phyloP scores from a whole-genome alignment of 2,797 vertebrate genomes.

The Macroramphosus scolopax region DNA sequence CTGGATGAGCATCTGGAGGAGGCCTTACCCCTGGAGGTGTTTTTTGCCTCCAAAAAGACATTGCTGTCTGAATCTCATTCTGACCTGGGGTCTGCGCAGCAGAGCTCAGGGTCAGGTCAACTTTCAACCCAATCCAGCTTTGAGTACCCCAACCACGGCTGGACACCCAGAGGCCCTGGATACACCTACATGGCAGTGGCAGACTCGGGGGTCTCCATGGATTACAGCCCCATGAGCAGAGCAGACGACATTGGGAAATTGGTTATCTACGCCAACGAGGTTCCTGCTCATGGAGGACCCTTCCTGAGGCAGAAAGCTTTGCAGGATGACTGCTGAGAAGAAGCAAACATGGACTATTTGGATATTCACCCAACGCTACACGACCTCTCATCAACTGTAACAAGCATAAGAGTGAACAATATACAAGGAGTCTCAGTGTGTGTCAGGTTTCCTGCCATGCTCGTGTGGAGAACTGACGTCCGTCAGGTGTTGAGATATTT shows the following conservation, averaged over 20 bases:
- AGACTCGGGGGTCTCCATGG: slow-evolving; percentile 85
- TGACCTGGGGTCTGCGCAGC: slow-evolving; percentile 66
- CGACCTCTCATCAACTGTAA: slow-evolving; percentile 23
- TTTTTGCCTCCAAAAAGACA: slow-evolving; percentile 63
- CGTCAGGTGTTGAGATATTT: too few species aligned
- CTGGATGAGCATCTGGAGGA: slow-evolving; percentile 64
- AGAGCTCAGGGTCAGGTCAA: slow-evolving; percentile 63
- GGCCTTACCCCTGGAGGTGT: slow-evolving; percentile 62
- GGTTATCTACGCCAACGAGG: slow-evolving; percentile 73
- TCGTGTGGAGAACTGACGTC: too few species aligned
- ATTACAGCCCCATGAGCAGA: slow-evolving; percentile 81
- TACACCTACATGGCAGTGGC: slow-evolving; percentile 85
- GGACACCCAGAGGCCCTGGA: slow-evolving; percentile 68
- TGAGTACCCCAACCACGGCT: slow-evolving; percentile 72
- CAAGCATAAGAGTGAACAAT: too few species aligned
- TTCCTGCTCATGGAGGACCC: slow-evolving; percentile 44
- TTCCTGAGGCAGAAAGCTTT: slow-evolving; percentile 53
- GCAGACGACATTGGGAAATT: slow-evolving; percentile 59
- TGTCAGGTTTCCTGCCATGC: too few species aligned
- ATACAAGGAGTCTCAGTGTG: too few species aligned
- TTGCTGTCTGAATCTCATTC: slow-evolving; percentile 65
- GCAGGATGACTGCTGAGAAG: slow-evolving; percentile 53
- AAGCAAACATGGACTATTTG: not conserved
- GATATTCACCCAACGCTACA: too few species aligned
- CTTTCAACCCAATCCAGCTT: slow-evolving; percentile 79